Evolutionary conservation across 2,888 invertebrate genomes (phyloP).

Genomic region (Dynastes grantii): DNA sequence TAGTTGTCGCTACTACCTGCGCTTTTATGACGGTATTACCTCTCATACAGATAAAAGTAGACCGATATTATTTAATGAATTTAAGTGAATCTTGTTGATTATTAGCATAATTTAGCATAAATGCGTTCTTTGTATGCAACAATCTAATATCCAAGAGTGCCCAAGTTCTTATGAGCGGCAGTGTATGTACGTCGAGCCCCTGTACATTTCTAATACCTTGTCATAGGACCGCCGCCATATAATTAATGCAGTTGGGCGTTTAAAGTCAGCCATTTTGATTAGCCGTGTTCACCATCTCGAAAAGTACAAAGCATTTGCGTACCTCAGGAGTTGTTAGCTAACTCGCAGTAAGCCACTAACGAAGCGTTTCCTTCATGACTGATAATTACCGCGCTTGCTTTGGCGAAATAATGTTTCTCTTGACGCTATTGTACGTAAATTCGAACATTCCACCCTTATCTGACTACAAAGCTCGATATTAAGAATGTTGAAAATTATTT

Average conservation of each 20-base stretch:
- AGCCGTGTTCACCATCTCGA: conserved; percentile 41
- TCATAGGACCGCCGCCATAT: conserved; percentile 23
- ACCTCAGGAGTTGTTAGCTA: conserved; percentile 50
- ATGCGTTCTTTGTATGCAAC: no score
- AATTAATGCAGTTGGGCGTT: conserved; percentile 49
- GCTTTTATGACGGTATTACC: no score
- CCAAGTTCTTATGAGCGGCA: no score
- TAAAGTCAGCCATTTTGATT: conserved; percentile 50
- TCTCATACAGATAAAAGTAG: no score
- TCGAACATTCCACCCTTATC: neutral
- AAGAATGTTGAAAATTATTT: neutral
- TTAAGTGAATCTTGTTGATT: no score
- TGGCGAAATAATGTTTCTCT: conserved; percentile 47
- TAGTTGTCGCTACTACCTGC: no score
- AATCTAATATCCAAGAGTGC: no score
- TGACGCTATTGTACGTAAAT: neutral
- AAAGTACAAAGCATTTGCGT: conserved; percentile 54
- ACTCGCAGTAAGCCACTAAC: conserved; percentile 56
- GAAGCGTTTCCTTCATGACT: conserved; percentile 56
- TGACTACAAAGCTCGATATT: neutral
- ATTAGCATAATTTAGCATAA: no score
- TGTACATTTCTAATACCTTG: conserved; percentile 18
- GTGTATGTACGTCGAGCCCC: neutral
- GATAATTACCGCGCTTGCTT: conserved; percentile 54
- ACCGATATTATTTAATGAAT: no score